phyloP scores from a whole-genome alignment of 2,113 vertebrate genomes.

The Danio rerio region GRCz12tu NC_133194.1:37635501-37636000 shows the following conservation, averaged over 20 bases:
- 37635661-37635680: not conserved
- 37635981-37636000: too few relatives aligned
- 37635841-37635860: slow-evolving; percentile 4
- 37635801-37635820: slow-evolving; percentile 41
- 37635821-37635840: slow-evolving; percentile 20
- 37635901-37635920: slow-evolving; percentile 2
- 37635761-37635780: not conserved
- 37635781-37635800: slow-evolving; percentile 3
- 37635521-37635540: slow-evolving; percentile 97
- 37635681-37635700: not conserved
- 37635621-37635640: slow-evolving; percentile 79
- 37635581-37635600: slow-evolving; percentile 89
- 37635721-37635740: not conserved
- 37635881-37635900: slow-evolving; percentile 40
- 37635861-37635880: slow-evolving; percentile 34
- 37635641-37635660: not conserved
- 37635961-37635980: not conserved
- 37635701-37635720: not conserved
- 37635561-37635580: slow-evolving; percentile 91
- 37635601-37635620: slow-evolving; percentile 91
- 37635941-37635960: slow-evolving; percentile 26
- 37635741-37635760: not conserved
- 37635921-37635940: slow-evolving; percentile 14
- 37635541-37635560: slow-evolving; percentile 96
- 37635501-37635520: slow-evolving; percentile 97